Conservation (phyloP, 2,888 invertebrate species). For the Alcis repandata region DNA sequence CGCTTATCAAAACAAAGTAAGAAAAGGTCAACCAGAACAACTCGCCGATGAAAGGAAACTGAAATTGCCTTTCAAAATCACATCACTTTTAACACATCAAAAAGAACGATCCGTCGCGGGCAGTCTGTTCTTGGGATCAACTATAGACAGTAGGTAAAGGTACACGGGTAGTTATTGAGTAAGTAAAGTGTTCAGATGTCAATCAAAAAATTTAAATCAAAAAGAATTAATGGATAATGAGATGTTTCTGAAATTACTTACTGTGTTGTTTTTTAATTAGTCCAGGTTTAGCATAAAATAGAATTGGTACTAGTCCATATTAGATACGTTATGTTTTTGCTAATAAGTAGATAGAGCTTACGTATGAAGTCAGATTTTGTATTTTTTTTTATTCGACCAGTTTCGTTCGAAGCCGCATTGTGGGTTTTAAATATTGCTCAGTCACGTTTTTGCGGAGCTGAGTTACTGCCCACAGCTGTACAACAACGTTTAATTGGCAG, state of each 20-base stretch:
- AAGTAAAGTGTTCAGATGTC: no score
- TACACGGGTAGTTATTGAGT: neutral
- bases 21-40: conserved; percentile 43
- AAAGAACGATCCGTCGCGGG: conserved; percentile 52
- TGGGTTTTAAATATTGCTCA: neutral
- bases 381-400: no score
- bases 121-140: conserved; percentile 6
- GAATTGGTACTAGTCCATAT: no score
- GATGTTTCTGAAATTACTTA: no score
- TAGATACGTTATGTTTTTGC: no score
- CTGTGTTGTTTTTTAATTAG: no score
- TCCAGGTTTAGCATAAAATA: no score
- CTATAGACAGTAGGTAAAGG: conserved; percentile 8
- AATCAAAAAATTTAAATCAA: no score
- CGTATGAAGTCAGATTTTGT: no score
- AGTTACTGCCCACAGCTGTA: conserved; percentile 23
- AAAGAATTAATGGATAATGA: no score
- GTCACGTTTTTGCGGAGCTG: conserved; percentile 12
- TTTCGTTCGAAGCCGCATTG: no score
- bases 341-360: no score
- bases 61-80: conserved; percentile 44
- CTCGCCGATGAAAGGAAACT: conserved; percentile 39
- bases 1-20: conserved; percentile 24
- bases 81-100: conserved; percentile 55
- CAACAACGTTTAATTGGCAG: conserved; percentile 68